These are phyloP conservation scores for Acanthaster planci DNA, from an alignment of 35 echinoderm and acorn worm species.

Conservation along the genomic window DNA sequence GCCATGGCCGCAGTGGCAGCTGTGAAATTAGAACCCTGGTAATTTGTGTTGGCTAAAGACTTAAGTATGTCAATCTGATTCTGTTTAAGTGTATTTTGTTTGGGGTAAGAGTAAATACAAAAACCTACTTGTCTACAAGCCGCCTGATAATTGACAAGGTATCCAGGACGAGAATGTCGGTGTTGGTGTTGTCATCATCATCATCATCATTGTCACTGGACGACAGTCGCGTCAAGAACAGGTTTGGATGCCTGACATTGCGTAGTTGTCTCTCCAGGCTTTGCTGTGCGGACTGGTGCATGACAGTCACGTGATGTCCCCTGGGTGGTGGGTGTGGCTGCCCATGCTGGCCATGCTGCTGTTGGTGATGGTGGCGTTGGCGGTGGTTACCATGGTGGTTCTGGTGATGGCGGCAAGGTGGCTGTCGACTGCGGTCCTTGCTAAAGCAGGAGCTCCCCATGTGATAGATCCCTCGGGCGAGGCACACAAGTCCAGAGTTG, in stretches of 20 bases:
- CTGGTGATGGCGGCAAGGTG: background rate
- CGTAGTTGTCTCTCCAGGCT: background rate
- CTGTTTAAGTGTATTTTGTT: no score
- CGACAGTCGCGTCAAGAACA: background rate
- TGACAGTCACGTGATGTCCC: background rate
- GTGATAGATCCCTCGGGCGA: slow-evolving; percentile 27
- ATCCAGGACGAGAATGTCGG: slow-evolving; percentile 52
- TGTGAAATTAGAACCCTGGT: no score
- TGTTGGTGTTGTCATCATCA: slow-evolving; percentile 43
- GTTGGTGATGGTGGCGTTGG: background rate
- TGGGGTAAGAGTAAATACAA: background rate
- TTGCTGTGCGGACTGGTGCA: background rate
- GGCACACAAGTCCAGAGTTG: slow-evolving; percentile 8
- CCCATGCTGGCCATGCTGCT: background rate
- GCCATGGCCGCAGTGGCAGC: no score
- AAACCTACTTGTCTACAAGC: slow-evolving; percentile 82
- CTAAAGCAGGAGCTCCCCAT: slow-evolving; percentile 69
- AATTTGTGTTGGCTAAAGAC: no score
- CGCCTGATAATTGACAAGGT: slow-evolving; percentile 65
- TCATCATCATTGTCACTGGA: slow-evolving; percentile 34
- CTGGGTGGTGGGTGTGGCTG: background rate
- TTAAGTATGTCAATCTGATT: no score
- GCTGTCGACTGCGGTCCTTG: slow-evolving; percentile 54
- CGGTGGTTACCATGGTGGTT: background rate
- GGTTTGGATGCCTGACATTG: background rate